Conservation (phyloP, 2,113 vertebrate genomes). For the Mus spicilegus region DNA sequence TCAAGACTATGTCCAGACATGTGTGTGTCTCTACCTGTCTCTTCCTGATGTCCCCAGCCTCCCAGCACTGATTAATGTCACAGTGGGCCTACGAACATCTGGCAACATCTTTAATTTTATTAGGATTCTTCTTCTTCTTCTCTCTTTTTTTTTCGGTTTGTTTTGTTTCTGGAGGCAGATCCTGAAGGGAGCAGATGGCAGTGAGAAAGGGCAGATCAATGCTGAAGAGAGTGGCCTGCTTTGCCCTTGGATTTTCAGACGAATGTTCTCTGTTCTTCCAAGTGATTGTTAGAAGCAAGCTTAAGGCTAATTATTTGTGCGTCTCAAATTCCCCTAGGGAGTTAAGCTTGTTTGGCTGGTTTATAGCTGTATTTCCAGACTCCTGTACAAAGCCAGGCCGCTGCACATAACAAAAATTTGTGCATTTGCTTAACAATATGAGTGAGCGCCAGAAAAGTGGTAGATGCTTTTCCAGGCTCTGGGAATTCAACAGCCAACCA, state of each 20-base stretch:
- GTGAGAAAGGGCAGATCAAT: conserved; percentile 52
- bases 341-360: not conserved
- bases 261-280: not conserved
- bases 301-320: conserved; percentile 12
- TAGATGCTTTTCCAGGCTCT: not conserved
- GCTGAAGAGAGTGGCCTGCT: conserved; percentile 47
- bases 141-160: not conserved
- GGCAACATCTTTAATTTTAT: conserved; percentile 78
- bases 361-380: conserved; percentile 1
- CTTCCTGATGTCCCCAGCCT: not conserved
- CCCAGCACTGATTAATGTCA: conserved; percentile 5
- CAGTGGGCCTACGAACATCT: conserved; percentile 71
- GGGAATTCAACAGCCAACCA: not conserved
- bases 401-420: not conserved
- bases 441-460: not conserved
- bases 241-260: conserved; percentile 65
- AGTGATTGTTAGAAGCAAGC: not conserved
- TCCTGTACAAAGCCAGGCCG: not conserved
- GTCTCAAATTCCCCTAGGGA: not conserved
- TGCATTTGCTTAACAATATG: not conserved
- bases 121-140: conserved; percentile 59
- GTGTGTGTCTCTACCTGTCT: not conserved
- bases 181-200: conserved; percentile 78
- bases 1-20: not conserved
- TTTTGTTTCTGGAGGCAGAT: conserved; percentile 39